Base-by-base conservation (phyloP, 2,888 invertebrate genomes). In the Ommatoiulus sabulosus region DNA sequence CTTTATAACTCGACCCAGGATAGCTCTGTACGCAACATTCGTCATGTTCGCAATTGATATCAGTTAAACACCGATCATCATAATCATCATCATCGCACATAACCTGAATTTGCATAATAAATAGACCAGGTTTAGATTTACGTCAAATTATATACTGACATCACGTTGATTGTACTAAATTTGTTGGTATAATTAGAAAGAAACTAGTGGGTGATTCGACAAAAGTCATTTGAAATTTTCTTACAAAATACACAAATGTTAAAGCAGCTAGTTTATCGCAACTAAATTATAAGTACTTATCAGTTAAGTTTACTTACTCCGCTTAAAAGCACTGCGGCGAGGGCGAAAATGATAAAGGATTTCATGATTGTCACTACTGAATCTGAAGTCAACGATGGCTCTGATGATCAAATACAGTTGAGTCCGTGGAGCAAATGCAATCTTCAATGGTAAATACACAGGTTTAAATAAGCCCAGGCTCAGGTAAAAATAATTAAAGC, bases 11-110 rank as follows among this genome's bases (percentile, higher is more conserved):
- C 12, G 44, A 12, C 12, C n/a, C 86, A 48, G 15, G 24, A 20
- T 24, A 24, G 48, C 86, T 86, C 24, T 20, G 44, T 20, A 48
- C 44, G 44, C 86, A 86, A 86, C 86, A 86, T 86, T 86, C 86
- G 43, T 86, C 86, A 43, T 43, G 15, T 0, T 86, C 24, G 86
- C 86, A 86, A 12, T 86, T 0, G 10, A 0, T 15, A 48, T 86
- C 86, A 3, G 44, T 44, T 12, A 24, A 8, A 43, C 86, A 86
- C 84, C 6, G 10, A 15, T 84, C 84, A 84, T 84, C 84, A 20
- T 44, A 20, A n/a, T 86, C 86, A n/a, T n/a, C n/a, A 44, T 20
- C 20, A 44, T 48, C 44, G 20, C 86, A 44, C 44, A n/a, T 24
- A 44, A 44, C 44, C 48, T 86, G 12, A 24, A 72, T 80, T 35